These are phyloP conservation scores for Hiodon tergisus DNA, from an alignment of 2,113 vertebrate species.

Conservation along the genomic window DNA sequence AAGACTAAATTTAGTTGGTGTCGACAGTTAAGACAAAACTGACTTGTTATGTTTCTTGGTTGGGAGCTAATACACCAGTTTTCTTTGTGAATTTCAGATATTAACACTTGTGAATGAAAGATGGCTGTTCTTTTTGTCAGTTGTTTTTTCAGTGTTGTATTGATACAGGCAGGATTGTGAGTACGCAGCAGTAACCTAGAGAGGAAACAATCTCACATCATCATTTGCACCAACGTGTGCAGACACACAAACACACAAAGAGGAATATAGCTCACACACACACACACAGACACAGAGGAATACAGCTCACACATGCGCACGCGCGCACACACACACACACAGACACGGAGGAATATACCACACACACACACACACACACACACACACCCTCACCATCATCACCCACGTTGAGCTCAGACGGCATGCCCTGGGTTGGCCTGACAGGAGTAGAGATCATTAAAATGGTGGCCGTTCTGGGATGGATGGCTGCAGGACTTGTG, in stretches of 20 bases:
- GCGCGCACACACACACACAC: neutral
- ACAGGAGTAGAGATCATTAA: slow-evolving; percentile 28
- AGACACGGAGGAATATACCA: neutral
- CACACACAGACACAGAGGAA: neutral
- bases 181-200: too few species aligned
- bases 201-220: too few species aligned
- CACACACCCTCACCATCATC: slow-evolving; percentile 51
- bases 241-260: neutral
- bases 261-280: neutral
- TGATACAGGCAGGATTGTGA: too few species aligned
- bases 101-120: too few species aligned
- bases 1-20: too few species aligned
- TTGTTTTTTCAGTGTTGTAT: too few species aligned
- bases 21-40: too few species aligned
- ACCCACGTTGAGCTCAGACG: slow-evolving; percentile 59
- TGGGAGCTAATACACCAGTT: too few species aligned
- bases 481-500: neutral
- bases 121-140: too few species aligned
- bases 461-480: neutral
- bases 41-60: too few species aligned
- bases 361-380: slow-evolving; percentile 34
- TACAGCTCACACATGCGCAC: slow-evolving; percentile 13
- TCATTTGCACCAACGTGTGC: too few species aligned
- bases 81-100: too few species aligned
- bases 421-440: slow-evolving; percentile 43